These are phyloP conservation scores for Erethizon dorsatum DNA, from an alignment of 2,797 vertebrate genomes.

Conservation along the genomic window DNA sequence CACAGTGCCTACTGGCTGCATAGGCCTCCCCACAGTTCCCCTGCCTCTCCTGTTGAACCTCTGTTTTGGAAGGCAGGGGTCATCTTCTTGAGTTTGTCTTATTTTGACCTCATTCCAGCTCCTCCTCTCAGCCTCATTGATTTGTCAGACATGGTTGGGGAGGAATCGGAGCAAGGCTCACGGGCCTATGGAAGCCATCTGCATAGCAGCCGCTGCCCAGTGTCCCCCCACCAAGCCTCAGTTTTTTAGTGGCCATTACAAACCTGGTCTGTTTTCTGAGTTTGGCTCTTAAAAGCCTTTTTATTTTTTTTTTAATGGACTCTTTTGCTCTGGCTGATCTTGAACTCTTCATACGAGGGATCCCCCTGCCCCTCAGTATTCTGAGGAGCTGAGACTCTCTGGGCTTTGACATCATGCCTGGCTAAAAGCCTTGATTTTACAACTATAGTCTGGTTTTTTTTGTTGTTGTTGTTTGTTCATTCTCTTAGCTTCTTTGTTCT, in stretches of 20 bases:
- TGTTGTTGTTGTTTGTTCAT: neutral
- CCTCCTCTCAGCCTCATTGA: conserved; percentile 88
- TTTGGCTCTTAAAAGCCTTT: conserved; percentile 4
- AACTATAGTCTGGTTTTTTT: neutral
- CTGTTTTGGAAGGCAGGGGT: conserved; percentile 95
- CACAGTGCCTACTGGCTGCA: too few relatives aligned
- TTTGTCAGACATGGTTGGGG: conserved; percentile 94
- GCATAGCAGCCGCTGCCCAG: neutral
- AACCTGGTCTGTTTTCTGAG: neutral
- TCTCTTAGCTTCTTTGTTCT: neutral
- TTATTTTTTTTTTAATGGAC: neutral
- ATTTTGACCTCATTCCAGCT: conserved; percentile 94
- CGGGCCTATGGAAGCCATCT: neutral
- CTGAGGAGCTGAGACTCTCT: neutral
- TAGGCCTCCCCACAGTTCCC: neutral
- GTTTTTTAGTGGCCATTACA: neutral
- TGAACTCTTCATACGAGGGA: neutral
- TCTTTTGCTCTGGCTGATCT: neutral
- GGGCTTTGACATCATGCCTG: neutral
- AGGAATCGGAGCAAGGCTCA: neutral
- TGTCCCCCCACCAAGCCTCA: neutral
- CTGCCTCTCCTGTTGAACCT: conserved; percentile 62
- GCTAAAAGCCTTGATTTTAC: neutral
- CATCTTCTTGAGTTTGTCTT: conserved; percentile 93
- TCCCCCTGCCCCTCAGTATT: neutral